Evolutionary conservation across 2,888 invertebrate species (phyloP).

Genomic region (Brachylomia viminalis): DNA sequence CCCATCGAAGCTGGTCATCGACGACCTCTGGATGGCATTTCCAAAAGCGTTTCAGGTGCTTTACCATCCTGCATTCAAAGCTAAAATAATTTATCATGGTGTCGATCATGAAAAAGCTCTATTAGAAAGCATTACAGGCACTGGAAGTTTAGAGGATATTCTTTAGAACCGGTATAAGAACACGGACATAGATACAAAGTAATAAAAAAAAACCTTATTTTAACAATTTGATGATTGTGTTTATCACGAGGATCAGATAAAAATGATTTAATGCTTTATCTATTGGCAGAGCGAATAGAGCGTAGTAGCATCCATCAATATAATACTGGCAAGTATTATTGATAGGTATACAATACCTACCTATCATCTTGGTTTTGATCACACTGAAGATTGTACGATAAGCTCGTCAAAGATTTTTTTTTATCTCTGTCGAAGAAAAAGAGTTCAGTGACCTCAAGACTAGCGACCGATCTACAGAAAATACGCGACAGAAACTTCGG

Average conservation of each 20-base stretch:
- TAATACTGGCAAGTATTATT: neutral
- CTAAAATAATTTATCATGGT: neutral
- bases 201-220: too few species aligned
- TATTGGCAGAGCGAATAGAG: neutral
- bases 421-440: neutral
- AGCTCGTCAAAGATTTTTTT: neutral
- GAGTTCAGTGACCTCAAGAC: constrained; percentile 1
- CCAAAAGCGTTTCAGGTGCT: too few species aligned
- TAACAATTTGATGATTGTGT: neutral
- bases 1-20: too few species aligned
- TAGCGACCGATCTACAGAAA: too few species aligned
- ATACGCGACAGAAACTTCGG: neutral
- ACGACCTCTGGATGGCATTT: too few species aligned
- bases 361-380: neutral
- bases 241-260: neutral
- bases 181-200: too few species aligned
- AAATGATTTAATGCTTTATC: neutral
- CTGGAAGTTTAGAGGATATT: neutral
- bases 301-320: neutral
- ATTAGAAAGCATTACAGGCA: too few species aligned
- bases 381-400: too few species aligned
- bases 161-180: neutral
- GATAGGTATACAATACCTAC: too few species aligned
- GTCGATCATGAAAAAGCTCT: neutral
- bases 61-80: neutral